A percentile compares a stretch with the other conserved stretches of the same genome.
These are phyloP conservation scores for Labroides dimidiatus DNA, from an alignment of 2,797 vertebrate genomes.

Conservation along the genomic window DNA sequence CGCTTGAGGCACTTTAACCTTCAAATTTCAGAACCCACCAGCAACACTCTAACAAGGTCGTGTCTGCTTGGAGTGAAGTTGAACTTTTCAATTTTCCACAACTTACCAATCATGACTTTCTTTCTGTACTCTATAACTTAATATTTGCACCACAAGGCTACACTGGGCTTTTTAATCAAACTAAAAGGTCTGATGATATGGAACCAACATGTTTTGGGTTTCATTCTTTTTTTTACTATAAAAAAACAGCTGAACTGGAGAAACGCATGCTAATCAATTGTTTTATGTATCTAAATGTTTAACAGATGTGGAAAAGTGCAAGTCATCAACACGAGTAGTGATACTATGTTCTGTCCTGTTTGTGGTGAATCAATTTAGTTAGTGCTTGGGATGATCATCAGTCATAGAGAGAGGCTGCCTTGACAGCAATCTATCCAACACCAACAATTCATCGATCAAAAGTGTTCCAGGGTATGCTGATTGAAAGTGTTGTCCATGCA, in stretches of 20 bases:
- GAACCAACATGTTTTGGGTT: background rate
- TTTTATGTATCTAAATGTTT: constrained; percentile 2
- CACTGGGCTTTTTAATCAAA: no score
- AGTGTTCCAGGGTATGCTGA: constrained; percentile 45
- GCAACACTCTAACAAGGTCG: no score
- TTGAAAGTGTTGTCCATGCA: constrained; percentile 68
- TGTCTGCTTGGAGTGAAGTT: no score
- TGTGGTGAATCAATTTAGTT: constrained; percentile 49
- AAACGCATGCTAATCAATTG: constrained; percentile 1
- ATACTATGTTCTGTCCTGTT: constrained; percentile 12
- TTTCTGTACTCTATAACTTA: no score
- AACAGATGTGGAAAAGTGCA: background rate
- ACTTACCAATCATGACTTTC: no score
- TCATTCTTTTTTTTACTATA: no score
- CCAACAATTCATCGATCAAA: constrained; percentile 72
- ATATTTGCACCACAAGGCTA: no score
- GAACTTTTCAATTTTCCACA: no score
- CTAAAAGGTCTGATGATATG: background rate
- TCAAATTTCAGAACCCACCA: no score
- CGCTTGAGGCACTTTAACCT: background rate
- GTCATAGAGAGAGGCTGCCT: constrained; percentile 59
- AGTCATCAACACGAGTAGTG: constrained; percentile 17
- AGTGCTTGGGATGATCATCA: constrained; percentile 44
- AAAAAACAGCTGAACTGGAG: background rate
- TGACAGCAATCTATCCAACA: constrained; percentile 68